Conservation (phyloP, 2,113 vertebrate species). For the Motacilla tschutschensis region DNA sequence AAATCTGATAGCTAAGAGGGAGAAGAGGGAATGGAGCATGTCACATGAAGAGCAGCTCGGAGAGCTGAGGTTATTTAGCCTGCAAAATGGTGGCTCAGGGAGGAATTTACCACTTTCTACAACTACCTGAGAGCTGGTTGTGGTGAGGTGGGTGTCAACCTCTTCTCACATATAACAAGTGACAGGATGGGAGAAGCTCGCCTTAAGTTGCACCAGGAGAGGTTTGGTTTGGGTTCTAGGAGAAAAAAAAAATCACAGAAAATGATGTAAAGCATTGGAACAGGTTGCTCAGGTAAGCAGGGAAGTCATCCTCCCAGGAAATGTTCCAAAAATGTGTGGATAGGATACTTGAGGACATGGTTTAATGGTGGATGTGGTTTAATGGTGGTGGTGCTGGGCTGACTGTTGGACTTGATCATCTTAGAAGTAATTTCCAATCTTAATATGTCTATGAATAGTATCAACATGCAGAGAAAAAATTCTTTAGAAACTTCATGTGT, state of each 20-base stretch:
- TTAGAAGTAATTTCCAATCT: background rate
- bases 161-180: background rate
- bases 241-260: background rate
- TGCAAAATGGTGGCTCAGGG: background rate
- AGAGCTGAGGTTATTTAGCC: background rate
- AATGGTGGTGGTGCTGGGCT: background rate
- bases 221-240: background rate
- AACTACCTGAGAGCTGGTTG: background rate
- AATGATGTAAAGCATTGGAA: background rate
- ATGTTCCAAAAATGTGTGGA: background rate
- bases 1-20: background rate
- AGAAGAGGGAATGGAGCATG: background rate
- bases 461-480: background rate
- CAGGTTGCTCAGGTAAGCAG: background rate
- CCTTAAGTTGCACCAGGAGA: background rate
- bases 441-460: background rate
- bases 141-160: background rate
- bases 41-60: background rate
- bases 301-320: background rate
- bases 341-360: background rate
- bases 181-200: background rate
- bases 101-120: background rate
- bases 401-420: background rate
- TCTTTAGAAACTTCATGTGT: background rate
- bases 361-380: background rate